phyloP scores from a whole-genome alignment of 2,797 vertebrate species.

The Myripristis murdjan region DNA sequence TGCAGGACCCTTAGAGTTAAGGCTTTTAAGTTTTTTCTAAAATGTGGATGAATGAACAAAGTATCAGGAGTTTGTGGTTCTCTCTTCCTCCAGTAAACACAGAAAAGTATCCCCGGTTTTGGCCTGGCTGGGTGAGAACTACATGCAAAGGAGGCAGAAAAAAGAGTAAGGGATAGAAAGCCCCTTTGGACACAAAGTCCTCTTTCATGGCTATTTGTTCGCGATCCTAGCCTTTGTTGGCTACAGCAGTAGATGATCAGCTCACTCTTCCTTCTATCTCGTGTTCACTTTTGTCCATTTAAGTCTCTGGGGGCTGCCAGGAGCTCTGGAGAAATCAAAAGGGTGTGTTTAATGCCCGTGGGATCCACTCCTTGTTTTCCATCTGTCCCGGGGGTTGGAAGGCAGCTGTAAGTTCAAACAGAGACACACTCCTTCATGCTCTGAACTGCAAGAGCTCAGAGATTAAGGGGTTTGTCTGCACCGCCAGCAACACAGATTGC shows the following conservation, averaged over 20 bases:
- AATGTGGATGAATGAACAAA: constrained; percentile 32
- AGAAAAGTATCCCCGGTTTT: constrained; percentile 18
- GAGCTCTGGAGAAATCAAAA: constrained; percentile 60
- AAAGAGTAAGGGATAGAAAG: constrained; percentile 15
- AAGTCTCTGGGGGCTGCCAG: constrained; percentile 58
- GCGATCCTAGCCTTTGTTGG: constrained; percentile 55
- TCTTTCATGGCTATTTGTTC: constrained; percentile 63
- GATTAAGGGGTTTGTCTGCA: constrained; percentile 83
- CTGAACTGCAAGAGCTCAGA: constrained; percentile 80
- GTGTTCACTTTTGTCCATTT: constrained; percentile 55
- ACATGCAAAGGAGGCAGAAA: constrained; percentile 16
- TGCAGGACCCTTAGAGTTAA: constrained; percentile 14
- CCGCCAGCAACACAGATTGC: constrained; percentile 73
- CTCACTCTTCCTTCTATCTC: constrained; percentile 41
- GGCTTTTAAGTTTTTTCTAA: constrained; percentile 11
- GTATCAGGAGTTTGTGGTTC: background rate
- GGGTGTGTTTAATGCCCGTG: constrained; percentile 70
- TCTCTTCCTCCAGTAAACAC: constrained; percentile 30
- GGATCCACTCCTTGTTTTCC: constrained; percentile 85
- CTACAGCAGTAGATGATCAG: constrained; percentile 58
- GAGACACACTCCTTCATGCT: constrained; percentile 80
- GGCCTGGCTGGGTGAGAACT: constrained; percentile 45
- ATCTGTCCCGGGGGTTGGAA: constrained; percentile 79
- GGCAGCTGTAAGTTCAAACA: constrained; percentile 85
- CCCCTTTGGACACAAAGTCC: constrained; percentile 50